Evolutionary conservation across 1,140 invertebrate genomes (phyloP), one percentile per base, ranked within the genome.

Genomic region (Megalonaias nervosa): DNA sequence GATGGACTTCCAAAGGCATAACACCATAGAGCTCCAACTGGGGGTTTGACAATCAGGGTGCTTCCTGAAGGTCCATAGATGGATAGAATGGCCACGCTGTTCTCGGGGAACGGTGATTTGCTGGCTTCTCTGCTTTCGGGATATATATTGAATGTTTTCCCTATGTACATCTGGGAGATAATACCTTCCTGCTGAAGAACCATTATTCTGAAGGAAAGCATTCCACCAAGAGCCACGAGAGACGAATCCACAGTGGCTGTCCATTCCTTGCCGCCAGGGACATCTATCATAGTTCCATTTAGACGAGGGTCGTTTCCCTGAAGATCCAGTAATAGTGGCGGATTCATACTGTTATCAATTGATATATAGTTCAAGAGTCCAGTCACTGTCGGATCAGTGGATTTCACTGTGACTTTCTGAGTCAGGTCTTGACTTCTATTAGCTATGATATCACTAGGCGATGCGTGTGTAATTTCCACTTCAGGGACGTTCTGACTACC

Each of bases 1-100:
- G 76, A 48, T 0, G 76, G 76, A 60, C 73, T 78, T 17, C 76
- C 76, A 67, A 78, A 78, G 0, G 76, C 76, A 59, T 78, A 78
- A 38, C 76, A 73, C 76, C 76, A 78, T 17, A 78, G 23, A n/a
- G 76, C 65, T 5, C 76, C 71, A 17, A 73, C 74, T 38, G 76
- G 76, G 31, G 2, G 15, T 60, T 69, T 78, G 15, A 66, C 69
- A 21, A 31, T 23, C 31, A 78, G n/a, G 0, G 59, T 69, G 55
- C 69, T 71, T 13, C 66, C 23, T 57, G 70, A 65, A 14, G 67
- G 64, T n/a, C 64, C 55, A 61, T 73, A 78, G 17, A 78, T 21
- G 26, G 76, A 71, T 23, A 78, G 56, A 4, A 78, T 56, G 5
- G 76, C 71, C 26, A 78, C 48, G 26, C 71, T 78, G 65, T 61